Base-by-base conservation (phyloP, 1,140 invertebrate genomes). In the Pissodes strobi region DNA sequence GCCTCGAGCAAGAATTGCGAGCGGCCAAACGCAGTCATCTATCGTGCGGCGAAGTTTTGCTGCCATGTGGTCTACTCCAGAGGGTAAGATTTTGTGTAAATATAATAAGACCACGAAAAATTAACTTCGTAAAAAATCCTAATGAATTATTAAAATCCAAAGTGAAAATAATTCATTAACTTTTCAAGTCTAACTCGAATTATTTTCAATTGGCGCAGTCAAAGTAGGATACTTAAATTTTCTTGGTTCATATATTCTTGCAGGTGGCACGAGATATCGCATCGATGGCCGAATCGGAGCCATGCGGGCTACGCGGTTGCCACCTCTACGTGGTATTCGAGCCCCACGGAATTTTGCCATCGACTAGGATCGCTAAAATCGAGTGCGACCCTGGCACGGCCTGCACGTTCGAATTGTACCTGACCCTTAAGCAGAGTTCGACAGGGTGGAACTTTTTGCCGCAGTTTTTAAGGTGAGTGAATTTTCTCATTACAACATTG, bases 391-490 rank as follows among this genome's bases (percentile, higher is more conserved):
- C 88, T 25, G 86, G 85, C 71, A 90, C 90, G 6, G 87, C 93
- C 37, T 88, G 90, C 21, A 94, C 92, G 13, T 93, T 93, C 74
- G 91, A 93, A 79, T 81, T 93, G 64, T 90, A 89, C 78, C 81
- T 93, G 34, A 92, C 90, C 12, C 81, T 94, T 27, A 90, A 90
- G 77, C 90, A 92, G 75, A 89, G 90, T 73, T 82, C 85, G 37
- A 88, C 86, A 48, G 87, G 89, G 70, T 94, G 91, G 91, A 88
- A 89, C 59, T 79, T 91, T 67, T 81, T 92, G 78, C 90, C 90
- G 74, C 88, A 91, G 76, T 91, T 92, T 79, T 82, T 92, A 79
- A 92, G 90, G 90, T 91, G 77, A 88, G 88, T 86, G 70, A n/a
- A n/a, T n/a, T n/a, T n/a, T 72, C 34, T 21, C 6, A 41, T 8